Percentiles rank a stretch among this genome's conserved stretches.
Conservation (phyloP, 2,888 invertebrate species). For the Caenorhabditis doughertyi region DNA sequence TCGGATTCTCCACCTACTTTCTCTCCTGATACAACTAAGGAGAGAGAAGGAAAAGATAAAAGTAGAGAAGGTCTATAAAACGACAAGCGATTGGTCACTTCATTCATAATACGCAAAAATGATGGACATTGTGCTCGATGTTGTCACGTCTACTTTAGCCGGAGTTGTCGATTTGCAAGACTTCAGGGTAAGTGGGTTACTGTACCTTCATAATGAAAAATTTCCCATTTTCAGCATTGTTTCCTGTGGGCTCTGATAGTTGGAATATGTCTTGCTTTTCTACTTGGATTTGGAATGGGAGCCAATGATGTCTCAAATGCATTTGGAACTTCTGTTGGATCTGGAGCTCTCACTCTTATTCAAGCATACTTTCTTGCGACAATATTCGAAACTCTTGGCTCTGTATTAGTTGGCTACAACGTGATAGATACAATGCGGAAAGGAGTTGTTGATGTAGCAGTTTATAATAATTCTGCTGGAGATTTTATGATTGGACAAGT, state of each 20-base stretch:
- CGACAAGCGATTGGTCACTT: constrained; percentile 5
- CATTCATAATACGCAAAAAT: constrained; percentile 2
- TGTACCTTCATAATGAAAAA: neutral
- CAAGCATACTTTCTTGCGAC: constrained; percentile 96
- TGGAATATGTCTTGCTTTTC: constrained; percentile 95
- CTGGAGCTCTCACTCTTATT: constrained; percentile 83
- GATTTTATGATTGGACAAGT: constrained; percentile 94
- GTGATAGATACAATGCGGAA: constrained; percentile 99
- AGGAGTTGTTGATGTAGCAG: constrained; percentile 92
- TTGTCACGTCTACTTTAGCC: constrained; percentile 29
- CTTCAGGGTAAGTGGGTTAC: constrained; percentile 37
- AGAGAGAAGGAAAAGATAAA: constrained; percentile 1
- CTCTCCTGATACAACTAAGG: neutral
- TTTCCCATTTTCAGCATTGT: constrained; percentile 62
- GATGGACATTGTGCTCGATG: constrained; percentile 32
- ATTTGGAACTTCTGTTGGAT: constrained; percentile 88
- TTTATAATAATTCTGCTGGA: constrained; percentile 90
- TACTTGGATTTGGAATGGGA: constrained; percentile 97
- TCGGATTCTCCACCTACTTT: constrained; percentile 44
- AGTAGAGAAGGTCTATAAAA: constrained; percentile 43
- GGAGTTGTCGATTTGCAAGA: constrained; percentile 26
- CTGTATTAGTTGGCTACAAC: constrained; percentile 92
- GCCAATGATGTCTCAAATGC: constrained; percentile 99
- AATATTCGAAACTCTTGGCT: constrained; percentile 95
- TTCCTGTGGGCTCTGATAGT: constrained; percentile 91